These are phyloP conservation scores for Neosilurus mollespiculum DNA, from an alignment of 2,797 vertebrate species.

Conservation along the genomic window DNA sequence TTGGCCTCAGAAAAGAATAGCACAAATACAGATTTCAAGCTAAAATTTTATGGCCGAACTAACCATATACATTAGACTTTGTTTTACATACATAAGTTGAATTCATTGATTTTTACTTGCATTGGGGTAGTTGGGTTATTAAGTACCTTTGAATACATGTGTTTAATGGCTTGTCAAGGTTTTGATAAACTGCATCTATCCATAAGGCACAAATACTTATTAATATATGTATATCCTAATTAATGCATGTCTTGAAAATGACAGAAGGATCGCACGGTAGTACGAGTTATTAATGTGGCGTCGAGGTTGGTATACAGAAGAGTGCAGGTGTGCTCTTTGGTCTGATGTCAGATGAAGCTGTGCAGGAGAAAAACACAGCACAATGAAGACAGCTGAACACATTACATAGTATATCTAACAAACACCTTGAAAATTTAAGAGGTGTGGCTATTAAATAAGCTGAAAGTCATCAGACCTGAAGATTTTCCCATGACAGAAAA, in stretches of 20 bases:
- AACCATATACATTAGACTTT: neutral
- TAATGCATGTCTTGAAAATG: neutral
- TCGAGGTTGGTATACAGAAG: neutral
- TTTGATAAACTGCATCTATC: neutral
- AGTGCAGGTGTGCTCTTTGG: constrained; percentile 16
- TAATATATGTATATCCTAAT: neutral
- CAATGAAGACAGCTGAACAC: neutral
- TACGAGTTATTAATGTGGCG: neutral
- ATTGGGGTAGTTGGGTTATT: neutral
- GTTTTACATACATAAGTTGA: neutral
- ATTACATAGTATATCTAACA: neutral
- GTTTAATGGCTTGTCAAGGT: constrained; percentile 1
- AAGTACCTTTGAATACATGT: neutral
- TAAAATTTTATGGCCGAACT: neutral
- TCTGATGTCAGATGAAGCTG: constrained; percentile 33
- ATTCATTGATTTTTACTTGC: neutral
- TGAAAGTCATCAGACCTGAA: neutral
- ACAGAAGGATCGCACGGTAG: neutral
- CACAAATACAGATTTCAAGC: neutral
- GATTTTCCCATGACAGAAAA: neutral
- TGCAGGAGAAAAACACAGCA: neutral
- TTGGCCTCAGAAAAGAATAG: neutral
- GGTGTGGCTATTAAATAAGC: no score
- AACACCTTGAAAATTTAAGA: neutral
- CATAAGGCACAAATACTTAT: neutral